Evolutionary conservation across 2,888 invertebrate species (phyloP).

Genomic region (Cheilosia scutellata): DNA sequence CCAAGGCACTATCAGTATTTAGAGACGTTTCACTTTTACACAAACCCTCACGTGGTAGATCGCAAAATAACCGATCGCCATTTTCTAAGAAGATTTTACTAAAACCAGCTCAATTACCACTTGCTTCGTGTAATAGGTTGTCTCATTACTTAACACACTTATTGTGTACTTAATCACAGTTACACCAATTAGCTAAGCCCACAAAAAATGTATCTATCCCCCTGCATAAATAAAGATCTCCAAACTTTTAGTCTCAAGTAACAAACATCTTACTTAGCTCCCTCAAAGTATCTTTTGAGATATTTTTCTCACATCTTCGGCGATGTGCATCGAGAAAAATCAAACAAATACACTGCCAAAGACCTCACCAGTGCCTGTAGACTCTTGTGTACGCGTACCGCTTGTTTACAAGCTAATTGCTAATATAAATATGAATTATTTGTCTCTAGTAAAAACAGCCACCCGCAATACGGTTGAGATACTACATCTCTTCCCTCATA

Average conservation of each 20-base stretch:
- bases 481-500: conserved; percentile 17
- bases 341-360: conserved; percentile 28
- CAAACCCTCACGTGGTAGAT: not conserved
- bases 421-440: conserved; percentile 47
- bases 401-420: conserved; percentile 53
- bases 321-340: conserved; percentile 38
- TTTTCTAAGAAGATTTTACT: not conserved
- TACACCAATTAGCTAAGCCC: conserved; percentile 33
- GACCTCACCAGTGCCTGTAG: conserved; percentile 19
- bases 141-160: conserved; percentile 4
- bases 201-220: not conserved
- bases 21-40: not conserved
- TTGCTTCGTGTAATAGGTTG: not conserved
- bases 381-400: conserved; percentile 37
- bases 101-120: conserved; percentile 14
- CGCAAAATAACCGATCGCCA: not conserved
- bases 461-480: conserved; percentile 41
- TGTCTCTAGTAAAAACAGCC: conserved; percentile 27
- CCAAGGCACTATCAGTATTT: fast-evolving
- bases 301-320: conserved; percentile 48
- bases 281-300: conserved; percentile 4
- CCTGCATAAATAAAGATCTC: not conserved
- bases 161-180: conserved; percentile 27
- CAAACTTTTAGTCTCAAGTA: conserved; percentile 11
- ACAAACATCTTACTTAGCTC: conserved; percentile 2